Evolutionary conservation across 2,797 vertebrate species (phyloP).

Genomic region (Margarornis squamiger): DNA sequence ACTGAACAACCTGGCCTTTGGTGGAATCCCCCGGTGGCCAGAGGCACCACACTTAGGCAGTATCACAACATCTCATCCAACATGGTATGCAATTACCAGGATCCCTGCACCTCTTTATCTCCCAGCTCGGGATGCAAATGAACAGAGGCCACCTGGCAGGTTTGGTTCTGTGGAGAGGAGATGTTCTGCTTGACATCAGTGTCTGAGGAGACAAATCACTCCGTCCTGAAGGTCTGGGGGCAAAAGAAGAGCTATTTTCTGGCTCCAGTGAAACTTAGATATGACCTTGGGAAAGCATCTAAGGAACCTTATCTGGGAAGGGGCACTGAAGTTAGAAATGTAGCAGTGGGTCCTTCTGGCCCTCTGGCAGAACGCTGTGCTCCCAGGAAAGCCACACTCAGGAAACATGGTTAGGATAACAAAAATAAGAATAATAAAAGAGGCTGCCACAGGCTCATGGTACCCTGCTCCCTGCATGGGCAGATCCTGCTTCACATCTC

Average conservation of each 20-base stretch:
- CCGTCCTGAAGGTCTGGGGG: neutral
- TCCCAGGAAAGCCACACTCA: neutral
- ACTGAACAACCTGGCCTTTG: neutral
- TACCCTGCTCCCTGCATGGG: neutral
- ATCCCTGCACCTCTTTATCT: conserved; percentile 14
- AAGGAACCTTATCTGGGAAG: neutral
- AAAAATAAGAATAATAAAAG: neutral
- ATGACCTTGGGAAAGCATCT: neutral
- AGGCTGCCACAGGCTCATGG: neutral
- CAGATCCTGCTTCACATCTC: neutral
- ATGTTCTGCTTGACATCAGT: neutral
- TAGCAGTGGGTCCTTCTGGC: neutral
- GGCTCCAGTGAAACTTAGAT: neutral
- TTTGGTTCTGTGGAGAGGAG: neutral
- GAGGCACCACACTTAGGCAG: neutral
- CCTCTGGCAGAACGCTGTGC: neutral
- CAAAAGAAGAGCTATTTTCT: neutral
- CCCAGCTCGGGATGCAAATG: neutral
- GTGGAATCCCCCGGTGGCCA: neutral
- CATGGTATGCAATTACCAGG: neutral
- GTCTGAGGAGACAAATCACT: neutral
- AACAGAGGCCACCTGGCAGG: neutral
- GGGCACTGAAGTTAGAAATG: neutral
- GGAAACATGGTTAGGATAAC: neutral
- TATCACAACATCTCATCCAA: neutral